Base-by-base conservation (phyloP, 1,140 invertebrate species). In the Scaptodrosophila lebanonensis region DNA sequence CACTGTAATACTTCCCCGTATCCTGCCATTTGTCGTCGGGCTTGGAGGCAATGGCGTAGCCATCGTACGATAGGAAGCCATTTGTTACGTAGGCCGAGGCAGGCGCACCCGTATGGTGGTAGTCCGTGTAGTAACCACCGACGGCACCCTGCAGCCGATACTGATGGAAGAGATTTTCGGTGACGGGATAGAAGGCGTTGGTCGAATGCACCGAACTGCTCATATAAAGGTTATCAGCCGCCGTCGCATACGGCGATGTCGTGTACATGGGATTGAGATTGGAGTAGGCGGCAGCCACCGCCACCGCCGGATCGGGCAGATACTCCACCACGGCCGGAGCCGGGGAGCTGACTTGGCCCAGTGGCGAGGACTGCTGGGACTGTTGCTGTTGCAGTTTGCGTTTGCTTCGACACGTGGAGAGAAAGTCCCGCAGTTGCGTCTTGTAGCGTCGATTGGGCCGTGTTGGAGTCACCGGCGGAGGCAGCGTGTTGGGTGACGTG, bases 321-420 rank as follows among this genome's bases (percentile, higher is more conserved):
- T 92, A 93, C 63, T 93, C 92, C 1, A 93, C 90, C 8, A 90
- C 88, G 1, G 89, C 86, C 0, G 89, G 87, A 0, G 89, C 87
- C 0, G 88, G 88, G 0, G 89, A 89, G 42, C 63, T 86, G 71
- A 54, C 88, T 64, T 60, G 89, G 22, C 86, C 84, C 58, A 87
- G 61, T 0, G 72, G 61, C 39, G 58, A 87, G 5, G 89, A 53
- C 25, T 79, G 75, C 52, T 79, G 65, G 3, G 53, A 61, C 30
- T 79, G 73, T 33, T 67, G 60, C 29, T 86, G 88, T 9, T 92
- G 89, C 16, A 94, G 88, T 89, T 97, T 96, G 73, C 95, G 91
- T 86, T 98, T 98, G 50, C 93, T 95, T 45, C 95, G 90, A 86
- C 95, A 97, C 1, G 95, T 97, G 3, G 95, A 96, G 3, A 98